phyloP scores from a whole-genome alignment of 2,888 invertebrate genomes.

The Chouioia cunea region DNA sequence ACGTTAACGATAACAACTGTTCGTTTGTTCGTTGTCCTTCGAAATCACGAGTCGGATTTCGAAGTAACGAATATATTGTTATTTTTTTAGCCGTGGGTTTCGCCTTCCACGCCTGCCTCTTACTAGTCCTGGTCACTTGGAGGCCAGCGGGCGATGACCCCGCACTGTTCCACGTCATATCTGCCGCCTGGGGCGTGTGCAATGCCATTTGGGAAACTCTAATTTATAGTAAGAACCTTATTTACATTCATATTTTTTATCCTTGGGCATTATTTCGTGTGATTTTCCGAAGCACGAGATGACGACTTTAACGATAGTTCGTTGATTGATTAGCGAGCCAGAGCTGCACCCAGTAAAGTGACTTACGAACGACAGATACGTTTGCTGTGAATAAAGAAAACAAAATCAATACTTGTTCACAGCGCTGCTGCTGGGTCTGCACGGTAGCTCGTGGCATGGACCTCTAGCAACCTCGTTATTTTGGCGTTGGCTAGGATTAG shows the following conservation, averaged over 20 bases:
- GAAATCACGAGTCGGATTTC: too few species aligned
- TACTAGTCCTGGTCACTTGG: slow-evolving; percentile 83
- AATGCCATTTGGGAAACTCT: slow-evolving; percentile 87
- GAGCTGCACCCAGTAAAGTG: too few species aligned
- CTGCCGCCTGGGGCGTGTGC: slow-evolving; percentile 89
- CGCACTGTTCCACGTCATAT: slow-evolving; percentile 85
- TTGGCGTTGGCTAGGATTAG: slow-evolving; percentile 73
- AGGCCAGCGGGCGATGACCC: slow-evolving; percentile 85
- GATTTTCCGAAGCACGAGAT: too few species aligned
- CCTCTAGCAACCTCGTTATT: slow-evolving; percentile 68
- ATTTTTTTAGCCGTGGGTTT: slow-evolving; percentile 78
- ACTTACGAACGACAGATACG: too few species aligned
- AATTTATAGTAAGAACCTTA: slow-evolving; percentile 64
- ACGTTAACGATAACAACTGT: neutral
- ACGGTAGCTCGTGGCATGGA: slow-evolving; percentile 66
- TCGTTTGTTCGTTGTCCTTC: too few species aligned
- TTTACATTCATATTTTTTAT: too few species aligned
- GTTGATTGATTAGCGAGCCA: too few species aligned
- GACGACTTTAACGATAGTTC: too few species aligned
- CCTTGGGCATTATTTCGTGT: too few species aligned
- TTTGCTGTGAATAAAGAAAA: neutral
- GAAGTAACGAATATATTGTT: too few species aligned
- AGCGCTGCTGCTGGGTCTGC: slow-evolving; percentile 65
- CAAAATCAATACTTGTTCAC: slow-evolving; percentile 37
- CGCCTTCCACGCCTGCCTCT: slow-evolving; percentile 83